Percentiles rank a stretch among this genome's conserved stretches.
These are phyloP conservation scores for Phylloscopus trochiloides DNA, from an alignment of 2,113 vertebrate genomes.

Conservation along the genomic window DNA sequence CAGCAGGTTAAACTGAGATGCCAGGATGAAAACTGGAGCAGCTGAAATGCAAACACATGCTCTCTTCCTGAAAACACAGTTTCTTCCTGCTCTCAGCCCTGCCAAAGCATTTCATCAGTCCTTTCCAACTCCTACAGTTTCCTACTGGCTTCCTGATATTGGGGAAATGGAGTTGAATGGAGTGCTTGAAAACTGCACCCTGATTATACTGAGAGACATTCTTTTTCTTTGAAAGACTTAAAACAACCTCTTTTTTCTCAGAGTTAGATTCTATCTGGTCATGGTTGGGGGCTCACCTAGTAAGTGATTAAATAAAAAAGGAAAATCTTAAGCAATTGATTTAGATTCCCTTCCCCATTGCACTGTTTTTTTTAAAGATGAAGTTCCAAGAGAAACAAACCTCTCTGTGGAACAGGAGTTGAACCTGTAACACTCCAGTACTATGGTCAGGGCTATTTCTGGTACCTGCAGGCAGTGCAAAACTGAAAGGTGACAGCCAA, in stretches of 20 bases:
- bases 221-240: background rate
- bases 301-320: background rate
- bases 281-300: background rate
- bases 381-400: background rate
- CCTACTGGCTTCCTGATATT: background rate
- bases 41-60: background rate
- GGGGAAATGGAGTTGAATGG: background rate
- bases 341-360: background rate
- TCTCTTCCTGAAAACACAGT: background rate
- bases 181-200: background rate
- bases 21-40: conserved; percentile 6
- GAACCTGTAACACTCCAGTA: background rate
- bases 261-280: background rate
- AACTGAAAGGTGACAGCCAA: background rate
- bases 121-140: background rate
- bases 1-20: conserved; percentile 18
- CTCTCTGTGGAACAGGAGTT: accelerated
- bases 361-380: background rate
- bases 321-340: background rate
- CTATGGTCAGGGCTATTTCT: background rate
- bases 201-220: background rate
- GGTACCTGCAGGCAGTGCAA: background rate
- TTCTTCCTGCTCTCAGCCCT: background rate
- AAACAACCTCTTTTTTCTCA: background rate
- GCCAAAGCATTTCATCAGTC: background rate